Evolutionary conservation across 2,797 vertebrate species (phyloP).

Genomic region (Xiphorhynchus erythropygius): DNA sequence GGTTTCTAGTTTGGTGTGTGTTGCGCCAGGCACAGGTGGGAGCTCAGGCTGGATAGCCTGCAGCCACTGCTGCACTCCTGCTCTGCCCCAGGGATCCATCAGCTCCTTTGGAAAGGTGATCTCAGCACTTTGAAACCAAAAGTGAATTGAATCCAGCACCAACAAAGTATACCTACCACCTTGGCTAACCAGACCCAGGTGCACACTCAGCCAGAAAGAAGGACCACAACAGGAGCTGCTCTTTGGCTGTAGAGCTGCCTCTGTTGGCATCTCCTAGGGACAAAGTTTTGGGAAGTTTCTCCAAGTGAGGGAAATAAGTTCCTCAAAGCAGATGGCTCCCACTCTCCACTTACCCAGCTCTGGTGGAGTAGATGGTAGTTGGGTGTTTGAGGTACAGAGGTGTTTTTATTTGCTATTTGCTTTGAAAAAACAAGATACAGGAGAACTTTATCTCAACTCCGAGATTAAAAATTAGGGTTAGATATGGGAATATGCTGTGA

Average conservation of each 20-base stretch:
- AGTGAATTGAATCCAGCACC: fast-evolving
- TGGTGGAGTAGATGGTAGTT: not conserved
- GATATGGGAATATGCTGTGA: not conserved
- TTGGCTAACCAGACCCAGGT: fast-evolving
- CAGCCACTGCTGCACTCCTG: not conserved
- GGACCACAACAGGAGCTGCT: fast-evolving
- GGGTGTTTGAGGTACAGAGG: not conserved
- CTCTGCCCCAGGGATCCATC: not conserved
- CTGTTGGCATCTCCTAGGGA: not conserved
- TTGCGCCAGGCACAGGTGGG: not conserved
- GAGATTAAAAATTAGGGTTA: not conserved
- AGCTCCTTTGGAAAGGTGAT: not conserved
- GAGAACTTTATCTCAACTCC: not conserved
- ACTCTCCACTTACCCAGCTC: not conserved
- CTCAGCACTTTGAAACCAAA: not conserved
- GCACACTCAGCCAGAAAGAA: not conserved
- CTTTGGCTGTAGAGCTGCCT: fast-evolving
- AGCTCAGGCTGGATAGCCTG: not conserved
- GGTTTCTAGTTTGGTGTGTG: not conserved
- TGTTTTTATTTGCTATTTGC: not conserved
- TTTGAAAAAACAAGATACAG: not conserved
- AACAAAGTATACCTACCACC: not conserved
- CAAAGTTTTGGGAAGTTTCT: not conserved
- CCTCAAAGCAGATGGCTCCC: not conserved
- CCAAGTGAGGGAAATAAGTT: not conserved